A percentile compares a stretch with the other conserved stretches of the same genome.
These are phyloP conservation scores for Harpalus rubripes DNA, from an alignment of 2,888 invertebrate species.

Conservation along the genomic window DNA sequence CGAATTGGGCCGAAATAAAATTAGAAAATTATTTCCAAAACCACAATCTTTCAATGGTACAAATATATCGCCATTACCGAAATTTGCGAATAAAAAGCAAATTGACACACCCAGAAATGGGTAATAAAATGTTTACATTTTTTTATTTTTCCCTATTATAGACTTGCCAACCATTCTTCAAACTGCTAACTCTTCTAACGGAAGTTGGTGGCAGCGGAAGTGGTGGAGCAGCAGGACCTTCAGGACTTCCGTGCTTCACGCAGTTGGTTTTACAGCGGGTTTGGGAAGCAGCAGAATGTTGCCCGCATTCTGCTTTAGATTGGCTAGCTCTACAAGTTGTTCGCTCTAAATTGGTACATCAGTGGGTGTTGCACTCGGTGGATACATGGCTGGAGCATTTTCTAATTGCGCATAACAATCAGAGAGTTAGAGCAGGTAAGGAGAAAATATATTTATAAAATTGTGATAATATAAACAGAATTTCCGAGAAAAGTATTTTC, in stretches of 20 bases:
- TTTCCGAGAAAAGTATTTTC: too few species aligned
- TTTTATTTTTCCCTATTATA: slow-evolving; percentile 73
- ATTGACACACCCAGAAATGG: too few species aligned
- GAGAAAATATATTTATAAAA: slow-evolving; percentile 39
- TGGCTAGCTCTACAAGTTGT: slow-evolving; percentile 93
- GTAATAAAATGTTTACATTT: too few species aligned
- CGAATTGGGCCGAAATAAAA: too few species aligned
- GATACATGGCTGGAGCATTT: slow-evolving; percentile 95
- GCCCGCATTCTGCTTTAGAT: slow-evolving; percentile 94
- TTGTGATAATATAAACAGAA: too few species aligned
- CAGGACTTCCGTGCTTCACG: slow-evolving; percentile 94
- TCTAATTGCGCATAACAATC: slow-evolving; percentile 90
- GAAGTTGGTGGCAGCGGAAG: slow-evolving; percentile 80
- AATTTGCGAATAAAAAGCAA: too few species aligned
- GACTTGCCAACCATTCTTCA: slow-evolving; percentile 95
- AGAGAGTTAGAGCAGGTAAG: slow-evolving; percentile 90
- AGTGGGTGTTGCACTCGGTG: slow-evolving; percentile 94
- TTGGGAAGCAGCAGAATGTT: slow-evolving; percentile 94
- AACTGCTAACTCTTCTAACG: slow-evolving; percentile 91
- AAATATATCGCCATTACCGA: too few species aligned
- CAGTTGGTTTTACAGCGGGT: slow-evolving; percentile 92
- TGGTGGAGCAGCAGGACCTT: slow-evolving; percentile 82
- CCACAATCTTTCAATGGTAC: too few species aligned
- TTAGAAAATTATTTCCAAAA: too few species aligned
- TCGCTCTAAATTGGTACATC: slow-evolving; percentile 93